Evolutionary conservation across 2,888 invertebrate genomes (phyloP).

Genomic region (Petrolisthes cinctipes): DNA sequence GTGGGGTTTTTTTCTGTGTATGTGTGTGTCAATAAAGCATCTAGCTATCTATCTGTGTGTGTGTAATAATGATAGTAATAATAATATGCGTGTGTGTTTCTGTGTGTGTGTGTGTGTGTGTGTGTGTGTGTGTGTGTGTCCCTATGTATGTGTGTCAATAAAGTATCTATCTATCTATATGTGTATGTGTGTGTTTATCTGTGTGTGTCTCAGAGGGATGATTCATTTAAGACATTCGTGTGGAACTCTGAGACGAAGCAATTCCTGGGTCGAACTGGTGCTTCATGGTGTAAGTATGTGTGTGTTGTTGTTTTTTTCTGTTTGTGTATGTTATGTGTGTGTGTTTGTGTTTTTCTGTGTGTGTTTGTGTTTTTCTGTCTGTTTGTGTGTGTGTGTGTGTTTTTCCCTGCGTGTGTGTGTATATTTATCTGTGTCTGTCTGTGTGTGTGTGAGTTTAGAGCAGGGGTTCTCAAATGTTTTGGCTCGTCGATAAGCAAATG

Average conservation of each 20-base stretch:
- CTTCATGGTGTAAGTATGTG: constrained; percentile 84
- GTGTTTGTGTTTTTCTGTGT: background rate
- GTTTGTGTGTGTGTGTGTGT: background rate
- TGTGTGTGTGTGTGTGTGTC: background rate
- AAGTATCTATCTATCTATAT: background rate
- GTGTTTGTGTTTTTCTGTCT: background rate
- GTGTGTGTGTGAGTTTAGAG: background rate
- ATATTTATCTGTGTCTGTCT: background rate
- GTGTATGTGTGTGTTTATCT: background rate
- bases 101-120: too few relatives aligned
- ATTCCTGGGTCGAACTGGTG: constrained; percentile 89
- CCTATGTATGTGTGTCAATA: background rate
- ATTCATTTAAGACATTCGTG: constrained; percentile 80
- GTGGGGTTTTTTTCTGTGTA: too few relatives aligned
- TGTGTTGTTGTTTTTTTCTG: background rate
- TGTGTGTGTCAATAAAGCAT: background rate
- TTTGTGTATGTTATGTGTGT: background rate
- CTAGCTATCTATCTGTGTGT: background rate
- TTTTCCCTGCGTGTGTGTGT: too few relatives aligned
- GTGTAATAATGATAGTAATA: too few relatives aligned
- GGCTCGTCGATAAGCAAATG: background rate
- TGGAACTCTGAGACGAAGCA: constrained; percentile 93
- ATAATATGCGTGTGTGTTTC: too few relatives aligned
- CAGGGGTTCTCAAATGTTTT: background rate
- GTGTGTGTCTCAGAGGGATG: background rate